Percentiles rank a stretch among this genome's conserved stretches.
Evolutionary conservation across 2,113 vertebrate genomes (phyloP).

Genomic region (Syrrhaptes paradoxus): DNA sequence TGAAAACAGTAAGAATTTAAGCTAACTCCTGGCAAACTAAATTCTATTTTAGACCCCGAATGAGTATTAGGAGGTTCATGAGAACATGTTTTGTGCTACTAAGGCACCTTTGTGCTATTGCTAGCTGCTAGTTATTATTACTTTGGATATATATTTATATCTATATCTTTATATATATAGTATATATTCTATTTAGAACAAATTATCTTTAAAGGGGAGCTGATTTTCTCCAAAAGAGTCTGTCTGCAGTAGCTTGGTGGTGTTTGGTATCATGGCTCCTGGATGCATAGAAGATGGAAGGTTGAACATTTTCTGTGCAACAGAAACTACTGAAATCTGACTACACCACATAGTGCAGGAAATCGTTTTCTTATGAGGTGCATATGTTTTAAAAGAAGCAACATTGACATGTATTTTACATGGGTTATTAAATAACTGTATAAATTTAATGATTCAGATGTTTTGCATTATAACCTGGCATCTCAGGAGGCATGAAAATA

Average conservation of each 20-base stretch:
- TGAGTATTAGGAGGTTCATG: neutral
- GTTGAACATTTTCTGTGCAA: neutral
- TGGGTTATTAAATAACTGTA: slow-evolving; percentile 57
- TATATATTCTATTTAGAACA: neutral
- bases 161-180: neutral
- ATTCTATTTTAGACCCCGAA: neutral
- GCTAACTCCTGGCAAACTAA: neutral
- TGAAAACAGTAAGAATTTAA: neutral
- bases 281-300: neutral
- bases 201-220: neutral
- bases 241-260: neutral
- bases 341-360: slow-evolving; percentile 12
- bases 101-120: neutral
- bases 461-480: slow-evolving; percentile 65
- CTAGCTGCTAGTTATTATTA: neutral
- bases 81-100: neutral
- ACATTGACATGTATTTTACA: slow-evolving; percentile 39
- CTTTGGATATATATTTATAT: neutral
- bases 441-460: slow-evolving; percentile 57
- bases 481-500: slow-evolving; percentile 46
- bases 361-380: slow-evolving; percentile 60
- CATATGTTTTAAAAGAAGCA: slow-evolving; percentile 53
- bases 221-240: neutral
- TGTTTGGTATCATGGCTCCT: neutral
- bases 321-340: slow-evolving; percentile 52